Evolutionary conservation across 1,140 invertebrate species (phyloP).

Genomic region (Caenorhabditis remanei): DNA sequence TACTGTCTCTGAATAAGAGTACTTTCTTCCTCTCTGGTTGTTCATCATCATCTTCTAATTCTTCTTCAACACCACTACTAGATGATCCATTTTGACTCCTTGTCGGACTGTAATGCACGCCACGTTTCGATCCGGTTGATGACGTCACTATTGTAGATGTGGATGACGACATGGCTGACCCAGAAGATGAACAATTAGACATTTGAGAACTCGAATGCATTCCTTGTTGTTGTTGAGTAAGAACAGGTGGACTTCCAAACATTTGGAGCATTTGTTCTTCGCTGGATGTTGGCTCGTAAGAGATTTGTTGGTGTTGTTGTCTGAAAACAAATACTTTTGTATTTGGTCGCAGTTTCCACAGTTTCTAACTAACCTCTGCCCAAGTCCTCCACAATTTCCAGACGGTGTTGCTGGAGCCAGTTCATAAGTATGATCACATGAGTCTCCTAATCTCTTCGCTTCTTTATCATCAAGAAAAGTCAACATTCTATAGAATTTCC

Average conservation of each 20-base stretch:
- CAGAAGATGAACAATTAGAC: background rate
- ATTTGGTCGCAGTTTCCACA: no score
- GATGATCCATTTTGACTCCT: background rate
- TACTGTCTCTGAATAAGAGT: no score
- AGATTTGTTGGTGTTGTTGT: background rate
- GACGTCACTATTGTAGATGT: slow-evolving; percentile 13
- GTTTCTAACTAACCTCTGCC: background rate
- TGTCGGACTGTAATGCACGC: background rate
- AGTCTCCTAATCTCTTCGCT: slow-evolving; percentile 14
- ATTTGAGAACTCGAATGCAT: background rate
- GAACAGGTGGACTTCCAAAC: background rate
- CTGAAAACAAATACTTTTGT: background rate
- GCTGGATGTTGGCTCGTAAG: slow-evolving; percentile 2
- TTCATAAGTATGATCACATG: slow-evolving; percentile 23
- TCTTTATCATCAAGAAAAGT: slow-evolving; percentile 58
- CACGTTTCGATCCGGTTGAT: background rate
- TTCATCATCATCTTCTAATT: slow-evolving; percentile 24
- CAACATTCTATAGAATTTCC: slow-evolving; percentile 63
- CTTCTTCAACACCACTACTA: slow-evolving; percentile 10
- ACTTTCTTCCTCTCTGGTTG: slow-evolving; percentile 24
- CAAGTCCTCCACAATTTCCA: background rate
- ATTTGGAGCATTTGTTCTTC: slow-evolving; percentile 19
- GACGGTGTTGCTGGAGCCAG: background rate
- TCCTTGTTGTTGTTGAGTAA: background rate
- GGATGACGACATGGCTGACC: background rate